These are phyloP conservation scores for Pygmarrhopalites habei DNA, from an alignment of 1,140 invertebrate genomes.

Conservation along the genomic window DNA sequence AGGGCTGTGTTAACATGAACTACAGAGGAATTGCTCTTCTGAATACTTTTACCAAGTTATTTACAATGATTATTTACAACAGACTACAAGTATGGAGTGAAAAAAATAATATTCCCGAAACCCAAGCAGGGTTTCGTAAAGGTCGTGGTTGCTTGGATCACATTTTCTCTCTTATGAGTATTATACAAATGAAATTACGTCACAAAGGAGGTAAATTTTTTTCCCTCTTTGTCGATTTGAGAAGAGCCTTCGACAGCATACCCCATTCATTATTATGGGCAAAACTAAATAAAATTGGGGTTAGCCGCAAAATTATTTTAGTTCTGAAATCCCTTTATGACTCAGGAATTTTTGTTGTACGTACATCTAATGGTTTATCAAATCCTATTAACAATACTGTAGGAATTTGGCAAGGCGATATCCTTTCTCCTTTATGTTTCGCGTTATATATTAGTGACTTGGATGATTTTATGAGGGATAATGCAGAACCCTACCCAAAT, in stretches of 20 bases:
- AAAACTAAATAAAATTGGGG: conserved; percentile 2
- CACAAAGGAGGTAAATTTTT: background rate
- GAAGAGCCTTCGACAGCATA: conserved; percentile 19
- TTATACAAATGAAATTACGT: background rate
- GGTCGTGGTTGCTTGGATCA: conserved; percentile 14
- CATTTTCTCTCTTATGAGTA: background rate
- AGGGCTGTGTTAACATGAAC: too few species aligned
- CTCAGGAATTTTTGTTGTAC: background rate
- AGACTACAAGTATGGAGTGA: too few species aligned
- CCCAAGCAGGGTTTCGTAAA: conserved; percentile 19
- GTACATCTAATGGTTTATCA: background rate
- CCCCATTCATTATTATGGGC: conserved; percentile 13
- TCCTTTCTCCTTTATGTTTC: conserved; percentile 11
- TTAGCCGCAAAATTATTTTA: background rate
- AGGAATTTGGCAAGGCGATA: conserved; percentile 20
- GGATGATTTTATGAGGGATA: too few species aligned
- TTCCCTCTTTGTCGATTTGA: conserved; percentile 15
- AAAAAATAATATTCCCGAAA: conserved; percentile 20
- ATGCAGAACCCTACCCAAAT: too few species aligned
- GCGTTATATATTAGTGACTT: conserved; percentile 9
- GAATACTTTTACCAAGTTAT: conserved; percentile 25
- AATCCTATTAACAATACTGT: background rate
- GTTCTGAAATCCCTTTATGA: background rate
- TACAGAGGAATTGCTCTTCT: conserved; percentile 39
- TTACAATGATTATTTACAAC: too few species aligned